Evolutionary conservation across 2,797 vertebrate genomes (phyloP).

Genomic region (Corythornis leucogaster): DNA sequence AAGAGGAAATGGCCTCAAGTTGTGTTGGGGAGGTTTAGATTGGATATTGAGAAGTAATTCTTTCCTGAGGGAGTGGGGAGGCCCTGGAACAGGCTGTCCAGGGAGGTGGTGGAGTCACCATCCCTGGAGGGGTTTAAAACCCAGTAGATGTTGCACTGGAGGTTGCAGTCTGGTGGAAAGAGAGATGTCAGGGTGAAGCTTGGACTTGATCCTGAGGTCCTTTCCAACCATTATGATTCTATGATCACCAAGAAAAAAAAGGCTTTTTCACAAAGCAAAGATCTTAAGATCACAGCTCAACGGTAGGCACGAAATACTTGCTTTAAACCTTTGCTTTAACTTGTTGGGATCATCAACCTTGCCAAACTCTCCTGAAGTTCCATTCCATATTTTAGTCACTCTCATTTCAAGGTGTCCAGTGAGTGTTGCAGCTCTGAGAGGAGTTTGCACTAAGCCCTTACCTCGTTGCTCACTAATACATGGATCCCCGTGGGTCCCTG

Average conservation of each 20-base stretch:
- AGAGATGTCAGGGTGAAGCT: too few species aligned
- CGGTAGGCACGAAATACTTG: neutral
- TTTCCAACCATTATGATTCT: too few species aligned
- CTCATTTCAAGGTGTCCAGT: neutral
- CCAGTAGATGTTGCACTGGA: too few species aligned
- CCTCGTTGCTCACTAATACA: conserved; percentile 82
- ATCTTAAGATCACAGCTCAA: neutral
- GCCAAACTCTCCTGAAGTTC: neutral
- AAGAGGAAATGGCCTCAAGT: too few species aligned
- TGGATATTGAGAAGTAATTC: too few species aligned
- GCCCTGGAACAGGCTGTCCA: too few species aligned
- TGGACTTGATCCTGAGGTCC: too few species aligned
- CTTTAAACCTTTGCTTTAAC: neutral
- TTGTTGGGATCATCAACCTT: neutral
- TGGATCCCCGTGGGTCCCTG: conserved; percentile 85
- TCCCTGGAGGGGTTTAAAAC: too few species aligned
- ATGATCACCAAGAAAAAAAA: neutral
- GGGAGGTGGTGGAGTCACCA: too few species aligned
- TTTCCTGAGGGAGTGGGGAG: too few species aligned
- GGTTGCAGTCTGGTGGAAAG: too few species aligned
- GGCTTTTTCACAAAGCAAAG: neutral
- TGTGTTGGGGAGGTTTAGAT: too few species aligned
- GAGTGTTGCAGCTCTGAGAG: neutral
- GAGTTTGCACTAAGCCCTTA: conserved; percentile 7
- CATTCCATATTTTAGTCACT: neutral